These are phyloP conservation scores for Podarcis lilfordi DNA, from an alignment of 2,797 vertebrate genomes.

Conservation along the genomic window DNA sequence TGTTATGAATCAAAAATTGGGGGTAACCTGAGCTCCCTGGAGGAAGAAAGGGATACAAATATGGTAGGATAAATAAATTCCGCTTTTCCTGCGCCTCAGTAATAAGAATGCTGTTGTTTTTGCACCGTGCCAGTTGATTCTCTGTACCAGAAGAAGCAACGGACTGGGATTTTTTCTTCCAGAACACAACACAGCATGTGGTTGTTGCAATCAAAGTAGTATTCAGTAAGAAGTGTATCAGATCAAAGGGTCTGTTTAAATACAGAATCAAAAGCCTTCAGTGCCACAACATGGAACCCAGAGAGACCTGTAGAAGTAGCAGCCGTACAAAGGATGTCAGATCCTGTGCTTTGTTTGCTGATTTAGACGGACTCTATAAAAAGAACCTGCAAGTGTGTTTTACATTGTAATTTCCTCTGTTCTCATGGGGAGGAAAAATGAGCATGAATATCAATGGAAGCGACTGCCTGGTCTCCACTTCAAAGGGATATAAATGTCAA, in stretches of 20 bases:
- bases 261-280: slow-evolving; percentile 22
- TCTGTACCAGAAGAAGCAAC: background rate
- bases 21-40: background rate
- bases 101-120: slow-evolving; percentile 3
- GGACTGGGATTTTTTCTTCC: background rate
- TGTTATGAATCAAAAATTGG: background rate
- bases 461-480: slow-evolving; percentile 10
- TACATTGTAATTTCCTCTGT: slow-evolving; percentile 26
- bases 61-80: background rate
- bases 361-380: slow-evolving; percentile 8
- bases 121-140: background rate
- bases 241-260: slow-evolving; percentile 25
- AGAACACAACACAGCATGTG: background rate
- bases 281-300: slow-evolving; percentile 21
- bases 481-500: slow-evolving; percentile 11
- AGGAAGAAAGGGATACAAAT: background rate
- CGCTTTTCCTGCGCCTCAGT: background rate
- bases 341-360: slow-evolving; percentile 24
- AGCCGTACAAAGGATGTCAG: slow-evolving; percentile 11
- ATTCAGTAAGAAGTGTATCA: slow-evolving; percentile 21
- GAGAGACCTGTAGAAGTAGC: slow-evolving; percentile 20
- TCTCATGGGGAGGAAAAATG: background rate
- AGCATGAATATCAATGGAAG: slow-evolving; percentile 17
- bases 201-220: slow-evolving; percentile 19
- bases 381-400: slow-evolving; percentile 26